Conservation (phyloP, 35 echinoderm and acorn worm species). For the Acanthaster planci region DNA sequence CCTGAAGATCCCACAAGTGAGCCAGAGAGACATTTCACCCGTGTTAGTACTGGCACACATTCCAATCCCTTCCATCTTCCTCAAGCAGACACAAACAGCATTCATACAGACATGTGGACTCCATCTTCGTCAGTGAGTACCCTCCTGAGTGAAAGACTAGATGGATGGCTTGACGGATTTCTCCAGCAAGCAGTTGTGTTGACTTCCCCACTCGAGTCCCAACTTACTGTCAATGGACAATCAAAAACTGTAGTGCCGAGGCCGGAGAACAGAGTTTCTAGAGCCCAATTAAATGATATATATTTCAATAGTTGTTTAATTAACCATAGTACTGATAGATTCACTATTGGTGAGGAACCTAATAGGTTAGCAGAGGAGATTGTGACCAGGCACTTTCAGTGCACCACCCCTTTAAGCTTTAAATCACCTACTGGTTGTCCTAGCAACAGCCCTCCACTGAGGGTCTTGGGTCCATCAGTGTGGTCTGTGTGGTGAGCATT, state of each 20-base stretch:
- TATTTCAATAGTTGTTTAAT: no score
- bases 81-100: background rate
- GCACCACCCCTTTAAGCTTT: no score
- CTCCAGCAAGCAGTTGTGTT: background rate
- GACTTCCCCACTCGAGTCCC: background rate
- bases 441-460: no score
- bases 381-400: no score
- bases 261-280: no score
- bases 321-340: no score
- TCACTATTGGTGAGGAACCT: no score
- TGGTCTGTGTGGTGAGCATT: no score
- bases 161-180: constrained; percentile 13
- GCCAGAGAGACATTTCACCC: background rate
- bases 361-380: no score
- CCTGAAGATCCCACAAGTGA: background rate
- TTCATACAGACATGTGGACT: background rate
- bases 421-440: no score
- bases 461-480: no score
- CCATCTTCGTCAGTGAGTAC: background rate
- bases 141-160: background rate
- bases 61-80: background rate
- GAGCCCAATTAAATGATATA: no score
- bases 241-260: background rate
- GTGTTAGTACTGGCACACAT: background rate
- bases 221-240: background rate